Percentiles rank a stretch among this genome's conserved stretches.
Evolutionary conservation across 2,888 invertebrate genomes (phyloP).

Genomic region (Dynastes maya): DNA sequence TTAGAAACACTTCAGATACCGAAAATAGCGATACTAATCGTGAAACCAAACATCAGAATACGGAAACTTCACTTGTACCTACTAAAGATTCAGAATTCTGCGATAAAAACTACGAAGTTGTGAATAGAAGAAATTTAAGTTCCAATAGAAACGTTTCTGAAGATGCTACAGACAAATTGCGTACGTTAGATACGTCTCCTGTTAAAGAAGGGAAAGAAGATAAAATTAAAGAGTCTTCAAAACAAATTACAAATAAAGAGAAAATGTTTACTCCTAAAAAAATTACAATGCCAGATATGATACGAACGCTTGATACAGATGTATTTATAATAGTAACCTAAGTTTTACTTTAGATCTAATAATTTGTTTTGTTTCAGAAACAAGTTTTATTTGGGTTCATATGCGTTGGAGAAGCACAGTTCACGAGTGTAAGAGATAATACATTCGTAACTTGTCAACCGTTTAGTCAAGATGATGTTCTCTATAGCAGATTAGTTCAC

Average conservation of each 20-base stretch:
- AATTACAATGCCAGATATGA: not conserved
- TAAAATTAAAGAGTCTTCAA: not conserved
- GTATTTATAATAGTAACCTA: slow-evolving; percentile 2
- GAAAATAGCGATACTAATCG: slow-evolving; percentile 55
- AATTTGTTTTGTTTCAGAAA: slow-evolving; percentile 59
- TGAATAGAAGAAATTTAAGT: slow-evolving; percentile 27
- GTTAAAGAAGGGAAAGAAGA: slow-evolving; percentile 30
- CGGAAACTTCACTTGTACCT: slow-evolving; percentile 50
- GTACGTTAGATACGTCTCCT: slow-evolving; percentile 7
- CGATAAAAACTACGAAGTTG: slow-evolving; percentile 44
- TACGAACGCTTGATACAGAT: slow-evolving; percentile 28
- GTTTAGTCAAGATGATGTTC: slow-evolving; percentile 71
- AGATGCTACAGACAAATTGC: slow-evolving; percentile 5
- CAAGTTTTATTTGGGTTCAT: slow-evolving; percentile 71
- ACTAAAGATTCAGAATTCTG: slow-evolving; percentile 37
- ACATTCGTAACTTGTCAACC: slow-evolving; percentile 71
- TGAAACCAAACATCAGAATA: slow-evolving; percentile 57
- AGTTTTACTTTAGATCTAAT: not conserved
- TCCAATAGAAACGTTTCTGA: slow-evolving; percentile 3
- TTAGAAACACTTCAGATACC: slow-evolving; percentile 55
- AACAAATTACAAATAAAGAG: slow-evolving; percentile 15
- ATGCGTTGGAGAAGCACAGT: slow-evolving; percentile 71
- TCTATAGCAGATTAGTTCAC: slow-evolving; percentile 68
- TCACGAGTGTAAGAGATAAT: slow-evolving; percentile 65
- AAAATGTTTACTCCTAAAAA: slow-evolving; percentile 14